A percentile compares a stretch with the other conserved stretches of the same genome.
Evolutionary conservation across 2,888 invertebrate species (phyloP).

Genomic region (Argyresthia albistria): DNA sequence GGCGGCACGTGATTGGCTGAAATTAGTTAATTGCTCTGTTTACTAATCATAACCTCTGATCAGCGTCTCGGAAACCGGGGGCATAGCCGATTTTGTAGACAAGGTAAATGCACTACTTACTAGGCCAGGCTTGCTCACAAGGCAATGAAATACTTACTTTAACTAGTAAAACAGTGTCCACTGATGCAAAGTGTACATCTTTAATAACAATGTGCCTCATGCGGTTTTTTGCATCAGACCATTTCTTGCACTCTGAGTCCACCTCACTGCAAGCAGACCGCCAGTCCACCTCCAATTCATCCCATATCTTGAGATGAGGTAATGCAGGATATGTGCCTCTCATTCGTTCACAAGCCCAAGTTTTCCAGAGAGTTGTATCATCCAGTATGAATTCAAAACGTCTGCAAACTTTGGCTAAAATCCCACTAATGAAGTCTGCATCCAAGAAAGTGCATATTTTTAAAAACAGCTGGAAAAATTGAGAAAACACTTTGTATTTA

Average conservation of each 20-base stretch:
- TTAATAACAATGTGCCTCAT: slow-evolving; percentile 61
- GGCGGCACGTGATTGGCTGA: too few relatives aligned
- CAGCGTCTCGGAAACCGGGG: too few relatives aligned
- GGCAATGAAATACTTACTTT: slow-evolving; percentile 48
- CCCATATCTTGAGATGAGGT: slow-evolving; percentile 40
- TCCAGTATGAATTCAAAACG: slow-evolving; percentile 68
- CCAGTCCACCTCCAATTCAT: slow-evolving; percentile 63
- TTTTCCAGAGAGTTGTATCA: slow-evolving; percentile 72
- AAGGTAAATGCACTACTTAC: background rate
- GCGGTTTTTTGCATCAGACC: slow-evolving; percentile 57
- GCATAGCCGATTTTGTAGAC: background rate
- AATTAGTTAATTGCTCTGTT: too few relatives aligned
- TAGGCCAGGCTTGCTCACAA: background rate
- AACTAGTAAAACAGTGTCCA: slow-evolving; percentile 70
- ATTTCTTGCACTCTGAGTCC: slow-evolving; percentile 69
- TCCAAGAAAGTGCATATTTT: slow-evolving; percentile 74
- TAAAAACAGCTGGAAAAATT: slow-evolving; percentile 69
- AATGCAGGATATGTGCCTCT: slow-evolving; percentile 40
- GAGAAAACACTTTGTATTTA: background rate
- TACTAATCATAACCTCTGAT: too few relatives aligned
- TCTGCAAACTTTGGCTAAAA: slow-evolving; percentile 67
- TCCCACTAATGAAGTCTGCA: slow-evolving; percentile 64
- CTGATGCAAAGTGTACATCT: slow-evolving; percentile 71
- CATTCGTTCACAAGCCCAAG: slow-evolving; percentile 42
- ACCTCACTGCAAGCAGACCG: slow-evolving; percentile 72